Conservation (phyloP, 1,140 invertebrate species). For the Brachionus rotundiformis region DNA sequence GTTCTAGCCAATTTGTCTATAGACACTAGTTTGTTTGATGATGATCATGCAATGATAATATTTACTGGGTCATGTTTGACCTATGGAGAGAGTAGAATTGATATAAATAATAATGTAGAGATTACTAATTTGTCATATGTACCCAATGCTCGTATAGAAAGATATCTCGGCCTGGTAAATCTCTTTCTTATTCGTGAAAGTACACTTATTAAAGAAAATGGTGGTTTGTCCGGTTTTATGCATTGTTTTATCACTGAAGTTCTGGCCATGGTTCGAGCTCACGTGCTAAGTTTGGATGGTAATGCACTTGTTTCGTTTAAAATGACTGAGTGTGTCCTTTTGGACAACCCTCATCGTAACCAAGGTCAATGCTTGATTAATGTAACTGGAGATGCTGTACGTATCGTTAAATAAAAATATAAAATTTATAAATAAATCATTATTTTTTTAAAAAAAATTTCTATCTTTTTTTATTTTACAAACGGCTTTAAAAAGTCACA, state of each 20-base stretch:
- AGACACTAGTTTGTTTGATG: slow-evolving; percentile 55
- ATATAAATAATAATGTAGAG: slow-evolving; percentile 74
- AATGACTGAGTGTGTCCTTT: slow-evolving; percentile 83
- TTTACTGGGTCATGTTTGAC: slow-evolving; percentile 55
- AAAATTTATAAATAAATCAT: neutral
- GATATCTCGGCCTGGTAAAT: slow-evolving; percentile 86
- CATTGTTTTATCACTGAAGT: slow-evolving; percentile 89
- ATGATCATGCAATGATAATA: slow-evolving; percentile 52
- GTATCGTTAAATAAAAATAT: slow-evolving; percentile 28
- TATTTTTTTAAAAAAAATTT: neutral
- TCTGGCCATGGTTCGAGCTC: slow-evolving; percentile 83
- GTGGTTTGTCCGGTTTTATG: slow-evolving; percentile 86
- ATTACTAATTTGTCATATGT: slow-evolving; percentile 80
- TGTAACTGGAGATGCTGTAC: slow-evolving; percentile 86
- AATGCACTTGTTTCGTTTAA: slow-evolving; percentile 92
- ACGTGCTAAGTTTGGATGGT: slow-evolving; percentile 87
- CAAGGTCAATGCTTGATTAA: slow-evolving; percentile 92
- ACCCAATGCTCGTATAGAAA: slow-evolving; percentile 76
- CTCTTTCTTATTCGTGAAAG: slow-evolving; percentile 93
- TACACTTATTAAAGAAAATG: slow-evolving; percentile 80
- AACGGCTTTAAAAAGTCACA: slow-evolving; percentile 2
- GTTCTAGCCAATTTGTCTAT: slow-evolving; percentile 52
- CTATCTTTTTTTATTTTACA: neutral
- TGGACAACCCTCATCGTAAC: slow-evolving; percentile 91
- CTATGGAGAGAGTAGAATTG: slow-evolving; percentile 60